phyloP scores from a whole-genome alignment of 2,797 vertebrate species.

The Cryptoprocta ferox region DNA sequence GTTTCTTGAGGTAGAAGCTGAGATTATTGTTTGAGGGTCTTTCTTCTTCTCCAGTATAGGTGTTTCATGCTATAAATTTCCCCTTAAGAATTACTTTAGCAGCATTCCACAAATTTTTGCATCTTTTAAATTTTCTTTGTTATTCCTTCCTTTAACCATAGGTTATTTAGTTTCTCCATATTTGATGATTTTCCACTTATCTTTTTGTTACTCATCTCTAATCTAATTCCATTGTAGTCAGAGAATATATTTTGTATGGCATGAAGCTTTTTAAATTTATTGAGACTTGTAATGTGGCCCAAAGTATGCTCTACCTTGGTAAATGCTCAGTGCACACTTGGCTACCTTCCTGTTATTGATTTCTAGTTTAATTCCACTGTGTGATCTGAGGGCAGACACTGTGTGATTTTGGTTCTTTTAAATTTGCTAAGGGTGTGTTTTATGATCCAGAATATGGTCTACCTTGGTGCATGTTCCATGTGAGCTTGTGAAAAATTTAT shows the following conservation, averaged over 20 bases:
- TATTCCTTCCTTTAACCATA: neutral
- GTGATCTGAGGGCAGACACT: neutral
- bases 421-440: neutral
- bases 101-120: neutral
- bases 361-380: neutral
- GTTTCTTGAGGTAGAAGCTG: neutral
- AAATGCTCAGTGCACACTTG: neutral
- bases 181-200: neutral
- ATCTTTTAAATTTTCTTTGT: neutral
- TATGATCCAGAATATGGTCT: neutral
- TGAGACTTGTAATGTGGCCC: neutral
- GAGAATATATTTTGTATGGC: neutral
- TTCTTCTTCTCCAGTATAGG: neutral
- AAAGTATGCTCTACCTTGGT: neutral
- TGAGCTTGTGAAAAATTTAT: neutral
- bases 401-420: neutral
- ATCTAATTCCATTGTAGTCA: neutral
- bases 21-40: neutral
- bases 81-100: neutral
- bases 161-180: neutral
- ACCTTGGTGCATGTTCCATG: neutral
- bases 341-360: neutral
- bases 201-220: neutral
- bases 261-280: neutral
- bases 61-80: neutral